These are phyloP conservation scores for Dasyprocta punctata DNA, from an alignment of 2,113 vertebrate genomes.

Conservation along the genomic window DNA sequence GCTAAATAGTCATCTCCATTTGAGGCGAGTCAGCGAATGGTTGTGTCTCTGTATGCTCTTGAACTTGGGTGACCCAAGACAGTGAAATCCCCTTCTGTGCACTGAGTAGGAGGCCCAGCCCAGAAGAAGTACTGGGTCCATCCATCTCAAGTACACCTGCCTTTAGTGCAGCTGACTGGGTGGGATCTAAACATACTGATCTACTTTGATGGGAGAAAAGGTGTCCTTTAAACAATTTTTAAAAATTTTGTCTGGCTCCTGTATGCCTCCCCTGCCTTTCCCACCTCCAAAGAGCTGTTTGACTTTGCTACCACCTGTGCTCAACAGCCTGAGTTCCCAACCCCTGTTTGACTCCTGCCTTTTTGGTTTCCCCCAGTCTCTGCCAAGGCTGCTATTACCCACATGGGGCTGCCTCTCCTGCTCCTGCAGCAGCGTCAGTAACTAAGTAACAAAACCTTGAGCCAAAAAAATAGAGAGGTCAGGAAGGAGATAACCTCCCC, in stretches of 20 bases:
- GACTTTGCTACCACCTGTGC: neutral
- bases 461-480: constrained; percentile 33
- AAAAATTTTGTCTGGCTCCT: neutral
- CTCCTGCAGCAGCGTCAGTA: neutral
- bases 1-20: neutral
- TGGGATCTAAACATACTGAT: neutral
- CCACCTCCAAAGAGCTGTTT: neutral
- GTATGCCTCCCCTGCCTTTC: neutral
- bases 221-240: neutral
- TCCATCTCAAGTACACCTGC: neutral
- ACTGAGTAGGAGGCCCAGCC: neutral
- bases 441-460: constrained; percentile 71
- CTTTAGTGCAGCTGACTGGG: neutral
- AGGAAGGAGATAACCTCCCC: constrained; percentile 36
- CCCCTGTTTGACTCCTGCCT: neutral
- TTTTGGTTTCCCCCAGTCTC: neutral
- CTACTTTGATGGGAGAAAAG: constrained; percentile 18
- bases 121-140: neutral
- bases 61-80: neutral
- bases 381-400: neutral
- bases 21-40: neutral
- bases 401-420: neutral
- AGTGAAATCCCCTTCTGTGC: neutral
- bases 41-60: neutral
- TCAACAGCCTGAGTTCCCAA: neutral